phyloP scores from a whole-genome alignment of 2,797 vertebrate species.

The Pachyuromys duprasi region DNA sequence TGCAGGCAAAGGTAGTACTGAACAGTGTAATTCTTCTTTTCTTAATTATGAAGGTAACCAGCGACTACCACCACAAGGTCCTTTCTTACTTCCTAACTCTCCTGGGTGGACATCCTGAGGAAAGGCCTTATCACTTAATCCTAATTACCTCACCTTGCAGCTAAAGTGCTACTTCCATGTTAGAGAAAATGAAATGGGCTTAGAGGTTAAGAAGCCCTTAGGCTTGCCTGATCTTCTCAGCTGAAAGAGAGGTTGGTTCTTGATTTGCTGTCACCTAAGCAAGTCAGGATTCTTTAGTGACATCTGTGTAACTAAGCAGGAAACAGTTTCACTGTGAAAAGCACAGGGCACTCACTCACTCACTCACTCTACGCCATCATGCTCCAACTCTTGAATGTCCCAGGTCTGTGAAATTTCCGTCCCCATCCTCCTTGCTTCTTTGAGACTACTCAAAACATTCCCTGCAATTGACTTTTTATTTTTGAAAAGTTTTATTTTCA shows the following conservation, averaged over 20 bases:
- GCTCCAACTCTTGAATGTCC: background rate
- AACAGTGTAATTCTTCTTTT: background rate
- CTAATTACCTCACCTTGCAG: background rate
- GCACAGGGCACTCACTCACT: background rate
- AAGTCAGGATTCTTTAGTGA: background rate
- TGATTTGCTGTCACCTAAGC: background rate
- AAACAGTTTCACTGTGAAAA: background rate
- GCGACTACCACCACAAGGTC: background rate
- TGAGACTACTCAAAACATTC: background rate
- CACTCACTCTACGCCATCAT: no score
- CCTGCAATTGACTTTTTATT: background rate
- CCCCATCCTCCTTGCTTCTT: background rate
- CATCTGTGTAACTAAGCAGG: background rate
- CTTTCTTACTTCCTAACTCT: background rate
- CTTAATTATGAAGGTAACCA: slow-evolving; percentile 13
- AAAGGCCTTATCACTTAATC: background rate
- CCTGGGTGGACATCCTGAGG: background rate
- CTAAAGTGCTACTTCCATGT: background rate
- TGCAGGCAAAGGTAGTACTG: background rate
- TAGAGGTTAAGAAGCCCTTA: background rate
- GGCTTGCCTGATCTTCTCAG: background rate
- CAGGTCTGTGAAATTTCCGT: background rate
- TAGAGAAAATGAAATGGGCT: background rate
- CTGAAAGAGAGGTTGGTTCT: background rate
- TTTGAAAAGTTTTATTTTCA: background rate